Evolutionary conservation across 2,888 invertebrate species (phyloP).

Genomic region (Lacanobia oleracea): DNA sequence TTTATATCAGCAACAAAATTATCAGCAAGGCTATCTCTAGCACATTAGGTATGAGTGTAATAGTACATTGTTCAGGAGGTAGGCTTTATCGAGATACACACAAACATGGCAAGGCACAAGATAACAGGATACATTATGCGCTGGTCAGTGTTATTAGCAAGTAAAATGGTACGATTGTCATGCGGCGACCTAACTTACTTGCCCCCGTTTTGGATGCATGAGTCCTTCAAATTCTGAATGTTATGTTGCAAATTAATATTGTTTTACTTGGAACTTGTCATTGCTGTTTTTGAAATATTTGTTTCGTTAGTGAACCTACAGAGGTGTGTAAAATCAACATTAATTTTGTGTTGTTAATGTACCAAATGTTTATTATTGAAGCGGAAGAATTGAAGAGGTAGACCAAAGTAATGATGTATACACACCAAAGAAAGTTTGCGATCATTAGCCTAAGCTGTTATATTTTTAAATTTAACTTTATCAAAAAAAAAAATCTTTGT

Average conservation of each 20-base stretch:
- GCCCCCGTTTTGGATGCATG: constrained; percentile 60
- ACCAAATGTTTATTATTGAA: no score
- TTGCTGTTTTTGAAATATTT: neutral
- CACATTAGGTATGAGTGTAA: constrained; percentile 3
- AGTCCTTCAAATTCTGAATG: constrained; percentile 47
- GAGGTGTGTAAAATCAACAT: neutral
- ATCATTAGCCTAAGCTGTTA: no score
- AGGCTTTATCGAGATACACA: constrained; percentile 52
- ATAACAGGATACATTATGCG: constrained; percentile 71
- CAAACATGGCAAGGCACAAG: constrained; percentile 61
- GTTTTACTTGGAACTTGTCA: neutral
- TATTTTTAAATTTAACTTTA: no score
- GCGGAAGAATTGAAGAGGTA: no score
- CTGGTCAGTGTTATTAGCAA: constrained; percentile 78
- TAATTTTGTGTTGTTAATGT: neutral
- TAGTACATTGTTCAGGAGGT: constrained; percentile 35
- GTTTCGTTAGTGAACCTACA: neutral
- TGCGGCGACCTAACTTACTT: constrained; percentile 73
- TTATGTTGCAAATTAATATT: constrained; percentile 9
- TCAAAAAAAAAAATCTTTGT: no score
- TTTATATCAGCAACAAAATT: neutral
- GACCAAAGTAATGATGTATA: no score
- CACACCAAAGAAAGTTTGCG: no score
- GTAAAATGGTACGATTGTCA: constrained; percentile 79
- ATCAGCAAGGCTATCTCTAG: constrained; percentile 6